Conservation (phyloP, 2,797 vertebrate genomes). For the Acanthurus leucopareius region DNA sequence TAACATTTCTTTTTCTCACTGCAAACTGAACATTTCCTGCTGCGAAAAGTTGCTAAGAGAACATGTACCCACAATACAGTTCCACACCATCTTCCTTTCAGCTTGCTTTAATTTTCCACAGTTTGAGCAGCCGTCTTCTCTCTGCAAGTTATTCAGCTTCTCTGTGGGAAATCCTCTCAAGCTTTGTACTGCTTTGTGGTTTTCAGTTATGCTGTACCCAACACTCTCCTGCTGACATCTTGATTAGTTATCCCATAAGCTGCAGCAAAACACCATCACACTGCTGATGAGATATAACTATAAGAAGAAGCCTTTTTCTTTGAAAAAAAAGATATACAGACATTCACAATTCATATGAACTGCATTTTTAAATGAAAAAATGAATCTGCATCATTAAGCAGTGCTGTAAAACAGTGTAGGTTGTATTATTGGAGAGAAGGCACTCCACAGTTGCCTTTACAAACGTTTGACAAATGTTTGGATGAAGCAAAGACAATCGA, state of each 20-base stretch:
- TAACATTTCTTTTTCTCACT: slow-evolving; percentile 52
- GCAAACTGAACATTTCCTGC: slow-evolving; percentile 46
- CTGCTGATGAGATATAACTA: slow-evolving; percentile 11
- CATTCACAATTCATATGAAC: slow-evolving; percentile 13
- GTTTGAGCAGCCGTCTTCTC: slow-evolving; percentile 31
- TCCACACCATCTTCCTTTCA: slow-evolving; percentile 34
- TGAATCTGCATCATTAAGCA: slow-evolving; percentile 36
- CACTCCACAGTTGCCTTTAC: slow-evolving; percentile 43
- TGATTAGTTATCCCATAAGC: slow-evolving; percentile 45
- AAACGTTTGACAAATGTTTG: slow-evolving; percentile 45
- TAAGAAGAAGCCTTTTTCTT: background rate
- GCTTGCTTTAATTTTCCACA: slow-evolving; percentile 24
- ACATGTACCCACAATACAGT: slow-evolving; percentile 11
- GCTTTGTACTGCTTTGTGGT: slow-evolving; percentile 43
- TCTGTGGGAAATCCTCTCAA: slow-evolving; percentile 42
- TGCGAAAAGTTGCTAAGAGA: slow-evolving; percentile 34
- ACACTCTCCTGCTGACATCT: slow-evolving; percentile 66
- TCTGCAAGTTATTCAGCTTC: slow-evolving; percentile 42
- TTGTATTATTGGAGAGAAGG: slow-evolving; percentile 50
- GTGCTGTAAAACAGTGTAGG: slow-evolving; percentile 46
- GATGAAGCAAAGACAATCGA: slow-evolving; percentile 63
- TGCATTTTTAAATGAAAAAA: slow-evolving; percentile 23
- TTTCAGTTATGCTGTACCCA: slow-evolving; percentile 72
- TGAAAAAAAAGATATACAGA: too few species aligned
- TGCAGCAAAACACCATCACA: slow-evolving; percentile 37